These are phyloP conservation scores for Megaceryle maxima DNA, from an alignment of 2,113 vertebrate genomes.

Conservation along the genomic window DNA sequence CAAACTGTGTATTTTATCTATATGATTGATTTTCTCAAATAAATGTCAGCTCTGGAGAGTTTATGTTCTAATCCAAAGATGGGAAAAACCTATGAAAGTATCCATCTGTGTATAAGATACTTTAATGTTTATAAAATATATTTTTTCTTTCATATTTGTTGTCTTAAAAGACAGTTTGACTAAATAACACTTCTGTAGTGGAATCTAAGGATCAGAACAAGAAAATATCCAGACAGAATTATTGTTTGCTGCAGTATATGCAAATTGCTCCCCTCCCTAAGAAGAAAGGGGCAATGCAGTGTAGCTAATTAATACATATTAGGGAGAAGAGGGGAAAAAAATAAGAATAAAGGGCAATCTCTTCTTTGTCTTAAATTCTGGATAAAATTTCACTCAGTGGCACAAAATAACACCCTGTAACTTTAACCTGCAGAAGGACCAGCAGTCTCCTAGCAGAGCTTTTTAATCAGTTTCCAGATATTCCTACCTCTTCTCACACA, in stretches of 20 bases:
- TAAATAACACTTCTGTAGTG: neutral
- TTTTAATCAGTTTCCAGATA: neutral
- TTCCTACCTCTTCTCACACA: neutral
- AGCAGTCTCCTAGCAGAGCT: neutral
- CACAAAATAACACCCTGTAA: neutral
- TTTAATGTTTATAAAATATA: neutral
- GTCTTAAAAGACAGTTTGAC: neutral
- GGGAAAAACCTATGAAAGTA: neutral
- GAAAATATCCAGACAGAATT: neutral
- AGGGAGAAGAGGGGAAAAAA: neutral
- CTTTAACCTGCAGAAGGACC: neutral
- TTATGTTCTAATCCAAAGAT: neutral
- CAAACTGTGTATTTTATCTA: neutral
- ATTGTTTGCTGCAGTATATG: neutral
- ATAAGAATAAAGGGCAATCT: neutral
- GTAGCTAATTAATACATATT: neutral
- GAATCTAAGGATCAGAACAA: neutral
- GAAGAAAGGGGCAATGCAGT: rapidly evolving
- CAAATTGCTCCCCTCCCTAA: neutral
- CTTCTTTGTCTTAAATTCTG: neutral
- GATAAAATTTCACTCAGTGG: neutral
- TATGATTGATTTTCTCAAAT: neutral
- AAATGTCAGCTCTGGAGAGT: neutral
- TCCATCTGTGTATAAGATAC: neutral
- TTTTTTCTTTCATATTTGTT: neutral